Percentiles rank a stretch among this genome's conserved stretches.
phyloP scores from a whole-genome alignment of 2,888 invertebrate genomes.

The Drosophila quasianomalipes region DNA sequence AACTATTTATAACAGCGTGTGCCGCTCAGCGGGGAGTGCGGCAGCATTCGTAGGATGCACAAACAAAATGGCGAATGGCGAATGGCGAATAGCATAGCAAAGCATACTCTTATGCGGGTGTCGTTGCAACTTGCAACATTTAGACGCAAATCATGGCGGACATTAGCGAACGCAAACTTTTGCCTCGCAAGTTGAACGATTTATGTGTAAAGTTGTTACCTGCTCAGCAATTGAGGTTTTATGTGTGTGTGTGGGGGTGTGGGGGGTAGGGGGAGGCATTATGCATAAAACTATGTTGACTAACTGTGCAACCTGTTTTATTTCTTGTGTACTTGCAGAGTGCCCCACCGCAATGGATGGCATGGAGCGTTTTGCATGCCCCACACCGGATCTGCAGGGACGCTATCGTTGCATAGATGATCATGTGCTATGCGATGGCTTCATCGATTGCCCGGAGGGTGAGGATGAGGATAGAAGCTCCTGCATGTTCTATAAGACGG shows the following conservation, averaged over 20 bases:
- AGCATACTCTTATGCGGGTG: conserved; percentile 74
- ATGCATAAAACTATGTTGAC: conserved; percentile 54
- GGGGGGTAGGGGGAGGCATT: conserved; percentile 22
- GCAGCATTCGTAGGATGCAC: conserved; percentile 5
- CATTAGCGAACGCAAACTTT: conserved; percentile 77
- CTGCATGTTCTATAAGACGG: conserved; percentile 99
- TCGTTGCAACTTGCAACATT: conserved; percentile 71
- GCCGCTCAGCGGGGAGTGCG: conserved; percentile 42
- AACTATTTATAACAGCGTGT: conserved; percentile 71
- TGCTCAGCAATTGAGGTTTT: conserved; percentile 17
- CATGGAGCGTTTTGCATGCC: conserved; percentile 97
- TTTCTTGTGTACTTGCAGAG: conserved; percentile 88
- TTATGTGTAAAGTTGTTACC: conserved; percentile 73
- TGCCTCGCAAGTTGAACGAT: conserved; percentile 65
- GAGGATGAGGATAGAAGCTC: conserved; percentile 97
- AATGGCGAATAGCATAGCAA: conserved; percentile 17
- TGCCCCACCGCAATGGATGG: conserved; percentile 96
- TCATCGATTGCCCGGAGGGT: conserved; percentile 96
- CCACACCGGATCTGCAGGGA: conserved; percentile 95
- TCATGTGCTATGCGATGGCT: conserved; percentile 97
- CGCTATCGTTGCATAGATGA: conserved; percentile 98
- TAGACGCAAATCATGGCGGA: conserved; percentile 81
- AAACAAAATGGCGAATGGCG: conserved; percentile 19
- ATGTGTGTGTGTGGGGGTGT: background rate
- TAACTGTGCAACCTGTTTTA: conserved; percentile 51